Conservation (phyloP, 2,888 invertebrate species). For the Machimus atricapillus region DNA sequence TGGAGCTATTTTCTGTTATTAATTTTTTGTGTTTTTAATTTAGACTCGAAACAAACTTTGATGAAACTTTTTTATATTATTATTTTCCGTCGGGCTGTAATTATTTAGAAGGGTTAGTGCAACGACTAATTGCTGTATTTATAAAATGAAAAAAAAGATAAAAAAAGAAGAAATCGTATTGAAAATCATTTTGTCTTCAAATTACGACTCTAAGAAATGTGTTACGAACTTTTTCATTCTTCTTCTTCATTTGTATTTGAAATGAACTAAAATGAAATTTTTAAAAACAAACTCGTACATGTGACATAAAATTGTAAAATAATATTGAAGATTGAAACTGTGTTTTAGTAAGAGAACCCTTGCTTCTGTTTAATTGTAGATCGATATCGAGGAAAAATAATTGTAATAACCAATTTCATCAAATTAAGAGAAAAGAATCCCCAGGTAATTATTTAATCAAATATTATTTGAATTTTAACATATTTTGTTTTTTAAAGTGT, state of each 20-base stretch:
- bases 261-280: conserved; percentile 21
- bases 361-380: not conserved
- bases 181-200: conserved; percentile 4
- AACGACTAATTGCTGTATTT: conserved; percentile 1
- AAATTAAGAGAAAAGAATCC: too few species aligned
- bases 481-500: not conserved
- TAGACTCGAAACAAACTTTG: not conserved
- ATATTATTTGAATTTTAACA: not conserved
- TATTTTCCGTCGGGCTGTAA: not conserved
- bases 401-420: too few species aligned
- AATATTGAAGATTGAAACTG: not conserved
- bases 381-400: too few species aligned
- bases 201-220: not conserved
- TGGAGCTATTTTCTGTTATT: not conserved
- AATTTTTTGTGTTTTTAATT: not conserved
- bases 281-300: conserved; percentile 30
- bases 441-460: too few species aligned
- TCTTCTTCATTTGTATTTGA: not conserved
- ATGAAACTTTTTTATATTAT: not conserved
- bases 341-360: not conserved
- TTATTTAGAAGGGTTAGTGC: not conserved
- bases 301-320: conserved; percentile 38
- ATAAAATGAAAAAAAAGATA: not conserved
- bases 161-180: not conserved
- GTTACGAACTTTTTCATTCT: not conserved